Base-by-base conservation (phyloP, 1,140 invertebrate species). In the Sitophilus oryzae region DNA sequence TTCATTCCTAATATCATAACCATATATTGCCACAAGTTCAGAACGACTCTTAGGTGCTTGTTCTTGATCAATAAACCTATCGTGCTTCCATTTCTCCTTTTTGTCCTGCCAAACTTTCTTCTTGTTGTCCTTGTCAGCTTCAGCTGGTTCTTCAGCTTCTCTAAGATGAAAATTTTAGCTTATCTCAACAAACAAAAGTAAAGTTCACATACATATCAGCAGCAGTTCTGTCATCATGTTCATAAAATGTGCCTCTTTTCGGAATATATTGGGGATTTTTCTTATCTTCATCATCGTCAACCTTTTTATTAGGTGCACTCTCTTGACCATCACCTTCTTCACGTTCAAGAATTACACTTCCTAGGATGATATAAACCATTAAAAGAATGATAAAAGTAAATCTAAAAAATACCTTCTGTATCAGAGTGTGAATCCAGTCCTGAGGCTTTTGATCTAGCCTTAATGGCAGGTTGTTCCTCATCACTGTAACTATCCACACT, bases 211-310 rank as follows among this genome's bases (percentile, higher is more conserved):
- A 81, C 76, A 65, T 71, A 58, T 88, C 84, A 16, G 86, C 85
- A 15, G 81, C 79, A n/a, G 86, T 89, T 60, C 91, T 74, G 67
- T 93, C 90, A 73, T 97, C 93, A 69, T 98, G 93, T 65, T 98
- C 93, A 67, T 96, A 98, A 73, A 97, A 97, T 2, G 90, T 91
- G 14, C 95, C 95, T 58, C 86, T 82, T 73, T 96, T 93, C 0
- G 95, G 95, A 66, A 97, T 96, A 71, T 96, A 97, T 62, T 96
- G 93, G 3, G 94, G 94, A 76, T 97, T 96, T 65, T 92, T 87
- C 57, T 88, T 81, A 71, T 97, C 94, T 70, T 97, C 92, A 73
- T 96, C 94, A 73, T 92, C 87, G 70, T 94, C 91, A 1, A 96
- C 78, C 58, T 86, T 82, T 58, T 85, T 85, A 4, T 75, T 70